Evolutionary conservation across 2,888 invertebrate genomes (phyloP), one percentile per base, ranked within the genome.

Genomic region (Perithous albicinctus): DNA sequence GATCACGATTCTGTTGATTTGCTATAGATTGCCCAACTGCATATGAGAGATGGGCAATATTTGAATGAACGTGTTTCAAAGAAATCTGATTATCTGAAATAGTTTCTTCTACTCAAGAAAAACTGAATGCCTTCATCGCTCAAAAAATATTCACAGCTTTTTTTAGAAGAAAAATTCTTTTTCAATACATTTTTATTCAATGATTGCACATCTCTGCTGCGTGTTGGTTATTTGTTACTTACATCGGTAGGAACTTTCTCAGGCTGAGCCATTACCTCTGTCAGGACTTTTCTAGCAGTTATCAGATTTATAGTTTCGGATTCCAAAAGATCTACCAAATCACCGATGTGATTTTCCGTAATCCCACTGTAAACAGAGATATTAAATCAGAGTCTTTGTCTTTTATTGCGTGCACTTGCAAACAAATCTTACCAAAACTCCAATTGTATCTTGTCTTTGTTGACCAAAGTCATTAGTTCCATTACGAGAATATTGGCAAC

Each of bases 401-500:
- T 15, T 5, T 32, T 7, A 32, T 76, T 15, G 48, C 41, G n/a
- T 56, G 8, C 12, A 78, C 80, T 35, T 63, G 15, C 12, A 54
- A 61, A 15, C 10, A 2, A 67, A 87, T n/a, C 93, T 93, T 93
- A 95, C 96, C 96, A 94, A 84, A 95, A 92, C 12, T 95, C 93
- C 0, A 95, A 84, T 81, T 94, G 90, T 10, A 96, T 87, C 84
- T 96, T 94, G 26, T 93, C 93, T 89, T 96, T 95, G 90, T 97
- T 95, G 51, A 97, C 93, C 84, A 95, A 93, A 32, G 95, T 94
- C 67, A 96, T 88, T 6, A 97, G 91, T 86, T 97, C 96, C 87
- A 95, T 96, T 3, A 96, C 93, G 32, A 98, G 92, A 76, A 97
- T 93, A 91, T 96, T 96, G 0, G 95, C 95, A 1, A 96, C 93